phyloP scores from a whole-genome alignment of 2,113 vertebrate genomes.

The Ariopsis seemanni region DNA sequence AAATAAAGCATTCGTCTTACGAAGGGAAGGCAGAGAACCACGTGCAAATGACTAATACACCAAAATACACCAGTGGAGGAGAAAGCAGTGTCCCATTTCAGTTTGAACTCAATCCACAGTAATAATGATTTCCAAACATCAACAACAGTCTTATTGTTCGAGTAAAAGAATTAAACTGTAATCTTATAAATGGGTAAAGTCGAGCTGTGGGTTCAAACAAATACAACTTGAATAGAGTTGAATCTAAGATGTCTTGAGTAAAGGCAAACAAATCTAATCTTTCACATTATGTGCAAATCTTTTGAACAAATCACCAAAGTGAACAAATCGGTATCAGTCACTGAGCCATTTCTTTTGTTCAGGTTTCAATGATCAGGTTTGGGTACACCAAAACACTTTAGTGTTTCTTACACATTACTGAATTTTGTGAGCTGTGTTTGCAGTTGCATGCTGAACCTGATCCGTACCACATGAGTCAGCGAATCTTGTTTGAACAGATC shows the following conservation, averaged over 20 bases:
- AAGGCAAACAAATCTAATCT: neutral
- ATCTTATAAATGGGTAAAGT: neutral
- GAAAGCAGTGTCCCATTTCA: neutral
- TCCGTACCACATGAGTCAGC: neutral
- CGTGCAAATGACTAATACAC: neutral
- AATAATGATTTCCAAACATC: neutral
- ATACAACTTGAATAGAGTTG: neutral
- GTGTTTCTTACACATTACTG: neutral
- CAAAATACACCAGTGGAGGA: neutral
- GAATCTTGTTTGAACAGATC: neutral
- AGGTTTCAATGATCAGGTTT: neutral
- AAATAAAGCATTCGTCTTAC: conserved; percentile 12
- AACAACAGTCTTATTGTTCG: neutral
- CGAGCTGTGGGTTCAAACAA: neutral
- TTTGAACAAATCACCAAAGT: neutral
- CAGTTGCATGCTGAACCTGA: neutral
- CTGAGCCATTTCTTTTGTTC: neutral
- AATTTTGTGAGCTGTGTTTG: neutral
- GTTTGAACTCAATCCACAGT: neutral
- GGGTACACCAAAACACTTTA: neutral
- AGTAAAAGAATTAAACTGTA: neutral
- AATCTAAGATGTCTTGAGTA: neutral
- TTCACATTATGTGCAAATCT: neutral
- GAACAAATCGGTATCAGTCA: neutral
- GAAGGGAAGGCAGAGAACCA: conserved; percentile 3